Evolutionary conservation across 2,888 invertebrate species (phyloP).

Genomic region (Habrosyne pyritoides): DNA sequence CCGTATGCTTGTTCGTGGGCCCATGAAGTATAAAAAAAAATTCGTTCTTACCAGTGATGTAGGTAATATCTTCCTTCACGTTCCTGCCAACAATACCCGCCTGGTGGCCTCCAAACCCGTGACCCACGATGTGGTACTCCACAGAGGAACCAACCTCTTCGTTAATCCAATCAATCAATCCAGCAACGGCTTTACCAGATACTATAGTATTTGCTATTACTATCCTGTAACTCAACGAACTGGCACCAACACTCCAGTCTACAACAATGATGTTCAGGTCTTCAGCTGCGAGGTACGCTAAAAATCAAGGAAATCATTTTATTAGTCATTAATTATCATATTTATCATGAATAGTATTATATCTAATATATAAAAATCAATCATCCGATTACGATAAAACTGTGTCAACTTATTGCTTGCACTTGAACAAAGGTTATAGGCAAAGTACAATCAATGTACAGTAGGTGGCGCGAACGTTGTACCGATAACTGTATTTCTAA

Average conservation of each 20-base stretch:
- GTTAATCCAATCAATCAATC: constrained; percentile 62
- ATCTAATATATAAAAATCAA: no score
- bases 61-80: constrained; percentile 49
- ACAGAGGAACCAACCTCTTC: constrained; percentile 32
- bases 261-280: constrained; percentile 66
- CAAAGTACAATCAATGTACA: no score
- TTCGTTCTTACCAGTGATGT: constrained; percentile 66
- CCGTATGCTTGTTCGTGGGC: no score
- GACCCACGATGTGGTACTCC: constrained; percentile 62
- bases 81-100: constrained; percentile 62
- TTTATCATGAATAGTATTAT: no score
- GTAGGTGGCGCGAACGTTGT: no score
- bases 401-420: no score
- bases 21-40: no score
- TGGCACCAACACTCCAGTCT: constrained; percentile 64
- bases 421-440: no score
- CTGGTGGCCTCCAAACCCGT: constrained; percentile 63
- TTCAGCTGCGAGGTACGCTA: constrained; percentile 57
- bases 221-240: constrained; percentile 39
- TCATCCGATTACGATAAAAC: no score
- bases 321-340: not conserved
- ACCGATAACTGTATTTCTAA: no score
- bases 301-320: constrained; percentile 11
- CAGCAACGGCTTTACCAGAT: constrained; percentile 54
- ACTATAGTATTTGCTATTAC: constrained; percentile 53